Evolutionary conservation across 1,140 invertebrate species (phyloP), one percentile per base, ranked within the genome.

Genomic region (Drosophila carrolli): DNA sequence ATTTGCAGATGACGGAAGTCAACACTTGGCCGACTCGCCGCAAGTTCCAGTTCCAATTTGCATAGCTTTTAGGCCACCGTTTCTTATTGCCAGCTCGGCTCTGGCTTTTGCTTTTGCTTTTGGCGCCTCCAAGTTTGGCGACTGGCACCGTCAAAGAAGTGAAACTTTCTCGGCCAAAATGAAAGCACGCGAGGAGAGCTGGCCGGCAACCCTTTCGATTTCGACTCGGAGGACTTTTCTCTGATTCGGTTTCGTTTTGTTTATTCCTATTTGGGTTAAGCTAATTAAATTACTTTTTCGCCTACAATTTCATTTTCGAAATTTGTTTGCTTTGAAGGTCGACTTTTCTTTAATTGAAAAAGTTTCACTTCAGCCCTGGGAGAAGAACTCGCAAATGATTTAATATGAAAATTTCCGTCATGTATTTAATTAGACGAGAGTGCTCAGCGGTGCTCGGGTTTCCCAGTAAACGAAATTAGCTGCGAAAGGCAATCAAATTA

Each of bases 211-310:
- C 81, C 78, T 85, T 85, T 81, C 54, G 47, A 37, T 46, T 35
- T 56, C 40, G 13, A 46, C 37, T 62, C 29, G 29, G 8, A 35
- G 74, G 70, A 75, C 62, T 77, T 37, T 35, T 48, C 29, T 54
- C 57, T 23, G 23, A 44, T 53, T 58, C 43, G 38, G 23, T 44
- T 56, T 60, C 55, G 40, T 62, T 70, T 66, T 66, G 46, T 65
- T 68, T 60, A 56, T 82, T 79, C 66, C 48, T 76, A 76, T 86
- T 76, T 85, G 62, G 72, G 73, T 61, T 80, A 84, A 73, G 81
- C 84, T 88, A 88, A 88, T 88, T 88, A 83, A 88, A 88, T 88
- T 88, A 88, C 79, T 88, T 88, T 88, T 80, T 68, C 56, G 48
- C 78, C 75, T 76, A 84, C 83, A 89, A 89, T 86, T 83, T 67